Evolutionary conservation across 2,113 vertebrate genomes (phyloP).

Genomic region (Thryonomys swinderianus): DNA sequence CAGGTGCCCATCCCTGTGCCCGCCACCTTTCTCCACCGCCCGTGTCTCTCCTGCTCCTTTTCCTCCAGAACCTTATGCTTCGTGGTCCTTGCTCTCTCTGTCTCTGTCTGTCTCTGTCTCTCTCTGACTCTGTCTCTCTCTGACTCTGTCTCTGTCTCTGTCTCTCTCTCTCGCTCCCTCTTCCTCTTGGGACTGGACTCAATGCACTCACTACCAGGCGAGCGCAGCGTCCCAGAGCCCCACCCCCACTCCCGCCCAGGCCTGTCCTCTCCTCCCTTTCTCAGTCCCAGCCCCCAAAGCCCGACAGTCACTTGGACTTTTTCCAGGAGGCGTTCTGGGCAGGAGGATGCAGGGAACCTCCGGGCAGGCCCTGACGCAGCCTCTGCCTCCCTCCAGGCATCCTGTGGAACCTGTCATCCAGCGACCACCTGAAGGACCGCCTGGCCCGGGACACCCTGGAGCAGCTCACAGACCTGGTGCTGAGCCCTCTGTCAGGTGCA

Average conservation of each 20-base stretch:
- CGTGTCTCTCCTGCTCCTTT: not conserved
- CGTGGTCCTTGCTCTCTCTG: not conserved
- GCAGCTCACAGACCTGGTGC: conserved; percentile 92
- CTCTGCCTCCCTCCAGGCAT: conserved; percentile 87
- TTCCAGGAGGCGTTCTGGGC: accelerated
- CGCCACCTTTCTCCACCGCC: not conserved
- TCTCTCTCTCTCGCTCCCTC: not conserved
- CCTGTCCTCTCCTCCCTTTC: not conserved
- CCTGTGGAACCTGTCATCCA: conserved; percentile 98
- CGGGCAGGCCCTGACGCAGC: not conserved
- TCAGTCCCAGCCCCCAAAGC: not conserved
- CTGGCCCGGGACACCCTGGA: conserved; percentile 92
- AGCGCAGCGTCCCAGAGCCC: not conserved
- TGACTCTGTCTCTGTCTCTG: not conserved
- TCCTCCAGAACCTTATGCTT: not conserved
- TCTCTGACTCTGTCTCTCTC: not conserved
- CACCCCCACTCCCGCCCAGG: accelerated
- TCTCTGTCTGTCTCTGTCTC: not conserved
- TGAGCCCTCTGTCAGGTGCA: conserved; percentile 90
- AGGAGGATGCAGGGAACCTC: too few relatives aligned
- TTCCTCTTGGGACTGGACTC: too few relatives aligned
- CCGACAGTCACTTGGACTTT: not conserved
- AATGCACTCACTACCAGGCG: not conserved
- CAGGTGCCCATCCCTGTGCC: conserved; percentile 85
- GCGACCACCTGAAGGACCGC: conserved; percentile 95